Evolutionary conservation across 2,113 vertebrate genomes (phyloP), one percentile per base, ranked within the genome.

Genomic region (Acrocephalus kingi): DNA sequence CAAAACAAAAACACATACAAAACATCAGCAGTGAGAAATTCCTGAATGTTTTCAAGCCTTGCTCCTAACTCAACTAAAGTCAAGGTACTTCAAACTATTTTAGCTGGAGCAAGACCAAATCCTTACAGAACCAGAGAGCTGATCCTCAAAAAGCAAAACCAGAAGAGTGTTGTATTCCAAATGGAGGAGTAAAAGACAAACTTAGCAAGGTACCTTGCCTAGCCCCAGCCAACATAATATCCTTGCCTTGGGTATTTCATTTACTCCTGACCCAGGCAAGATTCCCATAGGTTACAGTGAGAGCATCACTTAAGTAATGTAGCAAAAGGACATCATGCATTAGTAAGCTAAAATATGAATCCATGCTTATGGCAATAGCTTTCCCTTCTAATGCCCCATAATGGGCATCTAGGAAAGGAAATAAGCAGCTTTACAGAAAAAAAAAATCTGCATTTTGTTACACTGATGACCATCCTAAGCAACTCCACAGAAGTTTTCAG

Each of bases 31-130:
- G 66, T 90, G 86, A 71, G 89, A 90, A 94, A 80, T 90, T 96
- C 88, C 92, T 96, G 88, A 92, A 95, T 51, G 77, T 69, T 74
- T 92, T 89, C 80, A 82, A 81, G 94, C 56, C 73, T 94, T 96
- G 83, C 41, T 93, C 90, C 83, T 72, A 64, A 61, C 41, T 72
- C 68, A 69, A 28, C 59, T 63, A 7, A 77, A 95, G 48, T 84
- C 63, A 84, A 67, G 0, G 1, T 63, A 80, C 25, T 95, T 90
- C 27, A 51, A 67, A 46, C n/a, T 45, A 88, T 77, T 97, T 84
- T 51, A 85, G 62, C 45, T 52, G 78, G 52, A 85, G 84, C 64
- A 84, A 80, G 67, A 79, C 39, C 27, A 93, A 72, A 90, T 67
- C 71, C 87, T 67, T 88, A 90, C 61, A 78, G 52, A 96, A 77